Conservation (phyloP, 2,888 invertebrate genomes). For the Arctia plantaginis region DNA sequence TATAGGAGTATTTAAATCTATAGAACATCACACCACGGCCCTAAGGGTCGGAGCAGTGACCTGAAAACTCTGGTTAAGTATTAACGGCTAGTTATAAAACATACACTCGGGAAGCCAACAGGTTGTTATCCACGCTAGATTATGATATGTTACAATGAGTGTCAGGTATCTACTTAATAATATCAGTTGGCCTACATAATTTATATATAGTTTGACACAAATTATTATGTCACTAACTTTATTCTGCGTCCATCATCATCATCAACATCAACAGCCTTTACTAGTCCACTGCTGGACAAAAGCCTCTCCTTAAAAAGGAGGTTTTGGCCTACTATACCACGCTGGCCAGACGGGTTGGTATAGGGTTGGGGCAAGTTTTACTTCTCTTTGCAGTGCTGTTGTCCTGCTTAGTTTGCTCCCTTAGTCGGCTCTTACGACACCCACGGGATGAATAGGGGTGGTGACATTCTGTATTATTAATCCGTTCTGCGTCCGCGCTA, state of each 20-base stretch:
- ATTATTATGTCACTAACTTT: background rate
- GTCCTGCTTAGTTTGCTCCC: no score
- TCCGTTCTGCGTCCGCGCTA: no score
- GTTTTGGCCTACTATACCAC: no score
- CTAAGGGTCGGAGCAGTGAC: background rate
- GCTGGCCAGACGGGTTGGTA: no score
- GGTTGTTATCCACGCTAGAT: background rate
- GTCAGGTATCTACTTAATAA: conserved; percentile 2
- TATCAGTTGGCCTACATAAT: conserved; percentile 7
- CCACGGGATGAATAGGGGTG: no score
- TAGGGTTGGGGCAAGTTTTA: no score
- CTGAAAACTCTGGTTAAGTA: background rate
- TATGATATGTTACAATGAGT: background rate
- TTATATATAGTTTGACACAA: conserved; percentile 2
- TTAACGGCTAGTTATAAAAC: background rate
- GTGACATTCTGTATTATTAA: no score
- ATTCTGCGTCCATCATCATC: background rate
- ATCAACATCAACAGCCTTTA: no score
- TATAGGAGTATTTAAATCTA: background rate
- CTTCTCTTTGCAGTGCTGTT: no score
- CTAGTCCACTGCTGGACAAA: no score
- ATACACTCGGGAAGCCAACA: background rate
- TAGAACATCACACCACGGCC: background rate
- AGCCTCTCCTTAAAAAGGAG: no score
- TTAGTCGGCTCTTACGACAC: no score